phyloP scores from a whole-genome alignment of 2,888 invertebrate genomes.

The Folsomia manolachei region DNA sequence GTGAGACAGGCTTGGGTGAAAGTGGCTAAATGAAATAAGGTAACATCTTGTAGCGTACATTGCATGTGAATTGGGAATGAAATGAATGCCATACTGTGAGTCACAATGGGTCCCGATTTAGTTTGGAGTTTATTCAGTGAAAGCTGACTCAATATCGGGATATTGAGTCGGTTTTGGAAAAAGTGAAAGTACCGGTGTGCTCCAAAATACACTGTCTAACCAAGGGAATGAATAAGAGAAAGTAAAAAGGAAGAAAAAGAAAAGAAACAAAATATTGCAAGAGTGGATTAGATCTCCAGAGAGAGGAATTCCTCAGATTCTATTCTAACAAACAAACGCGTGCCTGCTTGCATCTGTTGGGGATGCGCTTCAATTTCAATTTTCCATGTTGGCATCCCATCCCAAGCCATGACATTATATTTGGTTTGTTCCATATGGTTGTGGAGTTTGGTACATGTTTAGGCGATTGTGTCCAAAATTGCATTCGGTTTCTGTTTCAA shows the following conservation, averaged over 20 bases:
- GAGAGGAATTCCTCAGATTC: constrained; percentile 5
- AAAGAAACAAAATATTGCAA: background rate
- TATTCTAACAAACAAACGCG: no score
- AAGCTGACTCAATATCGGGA: background rate
- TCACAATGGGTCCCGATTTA: background rate
- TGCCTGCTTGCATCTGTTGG: background rate
- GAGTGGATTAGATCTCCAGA: constrained; percentile 6
- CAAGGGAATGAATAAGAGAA: background rate
- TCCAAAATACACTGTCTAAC: background rate
- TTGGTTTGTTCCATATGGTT: background rate
- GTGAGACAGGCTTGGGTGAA: no score
- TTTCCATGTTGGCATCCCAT: background rate
- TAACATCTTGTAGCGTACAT: background rate
- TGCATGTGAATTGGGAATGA: background rate
- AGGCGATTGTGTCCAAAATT: background rate
- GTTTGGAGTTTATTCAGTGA: constrained; percentile 1
- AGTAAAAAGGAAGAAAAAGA: background rate
- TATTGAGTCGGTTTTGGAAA: background rate
- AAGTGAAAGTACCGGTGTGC: constrained; percentile 8
- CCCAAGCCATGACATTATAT: background rate
- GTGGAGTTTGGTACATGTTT: background rate
- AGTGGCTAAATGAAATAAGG: background rate
- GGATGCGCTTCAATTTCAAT: background rate
- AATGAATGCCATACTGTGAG: background rate
- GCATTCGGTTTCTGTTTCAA: background rate